phyloP scores from a whole-genome alignment of 1,140 invertebrate species.

The Dendrolimus kikuchii region DNA sequence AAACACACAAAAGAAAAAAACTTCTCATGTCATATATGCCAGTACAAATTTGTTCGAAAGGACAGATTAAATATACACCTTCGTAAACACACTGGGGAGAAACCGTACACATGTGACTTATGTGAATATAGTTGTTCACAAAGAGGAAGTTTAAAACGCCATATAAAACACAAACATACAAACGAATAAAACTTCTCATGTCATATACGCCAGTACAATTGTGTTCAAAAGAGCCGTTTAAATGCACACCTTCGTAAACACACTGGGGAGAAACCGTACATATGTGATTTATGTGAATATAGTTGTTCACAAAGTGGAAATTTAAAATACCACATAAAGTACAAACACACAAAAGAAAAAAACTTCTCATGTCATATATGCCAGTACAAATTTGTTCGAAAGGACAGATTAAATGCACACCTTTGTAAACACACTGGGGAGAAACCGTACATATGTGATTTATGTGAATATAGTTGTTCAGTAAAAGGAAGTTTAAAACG shows the following conservation, averaged over 20 bases:
- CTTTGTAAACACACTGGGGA: conserved; percentile 11
- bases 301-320: neutral
- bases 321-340: conserved; percentile 7
- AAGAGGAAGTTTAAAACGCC: conserved; percentile 1
- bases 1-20: conserved; percentile 11
- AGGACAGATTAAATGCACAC: conserved; percentile 3
- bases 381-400: conserved; percentile 2
- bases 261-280: conserved; percentile 7
- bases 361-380: conserved; percentile 14
- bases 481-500: neutral
- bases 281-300: conserved; percentile 10
- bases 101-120: conserved; percentile 9
- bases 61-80: conserved; percentile 5
- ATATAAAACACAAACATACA: conserved; percentile 1
- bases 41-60: neutral
- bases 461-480: conserved; percentile 6
- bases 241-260: conserved; percentile 8
- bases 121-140: conserved; percentile 7
- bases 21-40: conserved; percentile 13
- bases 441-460: conserved; percentile 11
- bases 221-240: conserved; percentile 2
- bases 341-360: too few species aligned
- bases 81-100: conserved; percentile 4
- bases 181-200: conserved; percentile 7
- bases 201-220: conserved; percentile 7